Evolutionary conservation across 2,113 vertebrate genomes (phyloP).

Genomic region (Vimba vimba): DNA sequence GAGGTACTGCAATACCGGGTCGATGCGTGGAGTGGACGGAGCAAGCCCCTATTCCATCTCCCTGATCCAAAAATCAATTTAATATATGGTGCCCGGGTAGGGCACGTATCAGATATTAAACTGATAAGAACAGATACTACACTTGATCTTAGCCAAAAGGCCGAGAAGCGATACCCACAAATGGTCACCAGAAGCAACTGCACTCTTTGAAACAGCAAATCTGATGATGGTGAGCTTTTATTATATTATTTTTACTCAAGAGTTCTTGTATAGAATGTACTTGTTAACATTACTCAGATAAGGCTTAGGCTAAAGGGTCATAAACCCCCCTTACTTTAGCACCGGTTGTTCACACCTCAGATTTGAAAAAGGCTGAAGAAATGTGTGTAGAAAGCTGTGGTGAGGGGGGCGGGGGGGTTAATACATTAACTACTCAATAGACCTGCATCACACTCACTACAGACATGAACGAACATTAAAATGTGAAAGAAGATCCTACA

Average conservation of each 20-base stretch:
- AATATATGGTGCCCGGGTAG: slow-evolving; percentile 55
- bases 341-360: neutral
- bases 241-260: neutral
- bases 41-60: slow-evolving; percentile 71
- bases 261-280: neutral
- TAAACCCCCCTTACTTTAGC: neutral
- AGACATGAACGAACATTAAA: too few relatives aligned
- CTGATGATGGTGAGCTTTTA: neutral
- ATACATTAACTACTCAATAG: neutral
- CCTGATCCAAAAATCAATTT: slow-evolving; percentile 52
- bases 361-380: neutral
- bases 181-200: rapidly evolving
- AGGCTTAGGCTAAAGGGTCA: neutral
- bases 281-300: neutral
- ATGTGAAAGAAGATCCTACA: too few relatives aligned
- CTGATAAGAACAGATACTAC: slow-evolving; percentile 37
- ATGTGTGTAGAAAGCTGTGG: neutral
- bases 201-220: neutral
- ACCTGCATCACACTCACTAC: neutral
- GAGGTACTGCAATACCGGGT: slow-evolving; percentile 74
- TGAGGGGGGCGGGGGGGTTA: neutral
- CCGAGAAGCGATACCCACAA: neutral
- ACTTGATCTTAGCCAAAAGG: slow-evolving; percentile 14
- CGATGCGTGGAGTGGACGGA: slow-evolving; percentile 75
- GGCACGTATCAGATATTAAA: slow-evolving; percentile 79